Base-by-base conservation (phyloP, 2,797 vertebrate genomes). In the Yasuhikotakia modesta region DNA sequence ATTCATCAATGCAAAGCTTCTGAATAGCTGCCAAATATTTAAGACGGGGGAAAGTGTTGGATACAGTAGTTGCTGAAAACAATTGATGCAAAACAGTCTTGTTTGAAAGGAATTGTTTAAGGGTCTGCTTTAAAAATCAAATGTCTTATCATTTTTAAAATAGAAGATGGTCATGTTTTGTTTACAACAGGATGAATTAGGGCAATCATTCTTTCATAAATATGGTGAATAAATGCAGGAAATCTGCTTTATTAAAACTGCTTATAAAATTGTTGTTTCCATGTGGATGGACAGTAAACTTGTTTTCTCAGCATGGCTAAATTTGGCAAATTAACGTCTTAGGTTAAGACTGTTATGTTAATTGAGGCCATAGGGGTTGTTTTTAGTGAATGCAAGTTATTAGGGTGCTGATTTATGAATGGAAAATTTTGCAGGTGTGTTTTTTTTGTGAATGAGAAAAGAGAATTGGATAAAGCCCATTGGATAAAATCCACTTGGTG, bases 21-120 rank as follows among this genome's bases (percentile, higher is more conserved):
- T 85, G 83, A 81, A 73, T 45, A 77, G 58, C 76, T 70, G 81
- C 64, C 83, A 81, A 48, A 64, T 72, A 80, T 73, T 67, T 69
- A 66, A 77, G 73, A 80, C 73, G 19, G 39, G 64, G 43, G 16
- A 55, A 35, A 39, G 27, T 21, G 19, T 2, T 22, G 30, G 14
- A 22, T 52, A 13, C 17, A 17, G 17, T 43, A 57, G 24, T 43
- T 70, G 53, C 21, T 19, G 30, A 17, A 60, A 43, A 61, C 67
- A 16, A 61, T 43, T 21, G 52, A 77, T 57, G 32, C 45, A 67
- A 58, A 0, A 16, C 21, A 13, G 64, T 16, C 35, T 21, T 65
- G 21, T 57, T 21, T 52, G 12, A 58, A 67, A 63, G 27, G n/a
- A n/a, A 22, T 32, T 48, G 19, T 78, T 81, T 72, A 50, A 45